phyloP scores from a whole-genome alignment of 2,797 vertebrate genomes.

The Dryobates pubescens region DNA sequence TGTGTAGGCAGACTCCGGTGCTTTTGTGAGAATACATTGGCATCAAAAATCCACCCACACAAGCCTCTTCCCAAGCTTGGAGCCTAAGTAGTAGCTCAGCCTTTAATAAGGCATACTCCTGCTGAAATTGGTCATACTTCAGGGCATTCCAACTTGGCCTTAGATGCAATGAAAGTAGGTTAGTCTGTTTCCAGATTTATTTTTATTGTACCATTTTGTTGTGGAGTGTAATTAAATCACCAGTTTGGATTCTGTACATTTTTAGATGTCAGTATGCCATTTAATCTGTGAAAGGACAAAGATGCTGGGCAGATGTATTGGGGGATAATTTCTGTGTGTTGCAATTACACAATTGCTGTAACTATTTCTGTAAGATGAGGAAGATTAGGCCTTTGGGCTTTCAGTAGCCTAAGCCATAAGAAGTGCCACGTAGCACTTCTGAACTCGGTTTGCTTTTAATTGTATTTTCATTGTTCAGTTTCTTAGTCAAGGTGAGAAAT shows the following conservation, averaged over 20 bases:
- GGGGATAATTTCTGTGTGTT: constrained; percentile 8
- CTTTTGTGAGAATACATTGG: neutral
- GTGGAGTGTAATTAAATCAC: neutral
- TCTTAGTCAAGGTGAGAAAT: neutral
- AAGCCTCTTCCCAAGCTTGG: neutral
- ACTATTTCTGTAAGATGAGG: constrained; percentile 58
- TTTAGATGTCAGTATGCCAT: neutral
- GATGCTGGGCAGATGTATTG: neutral
- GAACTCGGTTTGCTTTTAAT: neutral
- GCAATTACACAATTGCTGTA: constrained; percentile 30
- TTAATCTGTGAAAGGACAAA: neutral
- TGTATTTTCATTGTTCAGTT: neutral
- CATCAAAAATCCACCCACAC: neutral
- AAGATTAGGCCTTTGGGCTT: constrained; percentile 60
- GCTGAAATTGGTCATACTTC: neutral
- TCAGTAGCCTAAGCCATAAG: constrained; percentile 28
- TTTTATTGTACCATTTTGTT: neutral
- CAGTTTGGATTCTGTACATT: neutral
- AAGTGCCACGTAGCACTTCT: constrained; percentile 5
- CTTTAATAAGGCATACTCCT: neutral
- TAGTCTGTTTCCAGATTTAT: neutral
- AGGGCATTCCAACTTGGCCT: neutral
- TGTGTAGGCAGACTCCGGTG: neutral
- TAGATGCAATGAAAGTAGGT: neutral
- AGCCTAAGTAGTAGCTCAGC: neutral